phyloP scores from a whole-genome alignment of 2,888 invertebrate species.

The Microctonus hyperodae region DNA sequence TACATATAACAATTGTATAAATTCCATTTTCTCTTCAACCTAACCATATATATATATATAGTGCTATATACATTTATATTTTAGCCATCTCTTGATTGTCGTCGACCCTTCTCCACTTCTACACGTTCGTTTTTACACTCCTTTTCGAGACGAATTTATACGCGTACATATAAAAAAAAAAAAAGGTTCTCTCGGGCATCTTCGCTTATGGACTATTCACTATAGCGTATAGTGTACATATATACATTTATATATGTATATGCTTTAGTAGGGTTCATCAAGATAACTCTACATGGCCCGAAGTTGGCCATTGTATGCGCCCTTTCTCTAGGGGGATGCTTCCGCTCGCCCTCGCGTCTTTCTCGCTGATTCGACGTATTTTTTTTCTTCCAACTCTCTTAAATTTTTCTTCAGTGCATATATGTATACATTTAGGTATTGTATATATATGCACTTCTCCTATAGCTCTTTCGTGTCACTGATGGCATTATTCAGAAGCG shows the following conservation, averaged over 20 bases:
- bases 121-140: constrained; percentile 1
- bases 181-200: not conserved
- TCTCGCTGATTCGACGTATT: constrained; percentile 19
- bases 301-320: constrained; percentile 12
- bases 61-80: not conserved
- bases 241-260: no score
- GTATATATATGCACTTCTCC: no score
- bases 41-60: no score
- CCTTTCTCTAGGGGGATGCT: constrained; percentile 13
- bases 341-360: constrained; percentile 10
- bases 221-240: no score
- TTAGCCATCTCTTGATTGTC: not conserved
- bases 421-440: not conserved
- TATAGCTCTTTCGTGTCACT: constrained; percentile 4
- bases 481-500: not conserved
- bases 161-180: not conserved
- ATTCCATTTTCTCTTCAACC: not conserved
- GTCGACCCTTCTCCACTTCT: constrained; percentile 2
- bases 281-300: constrained; percentile 11
- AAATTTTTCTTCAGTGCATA: not conserved
- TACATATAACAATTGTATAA: not conserved
- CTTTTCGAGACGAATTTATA: not conserved
- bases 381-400: not conserved
- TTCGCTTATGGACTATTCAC: not conserved
- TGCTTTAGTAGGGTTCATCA: constrained; percentile 7